A percentile compares a stretch with the other conserved stretches of the same genome.
Conservation (phyloP, 2,888 invertebrate species). For the Flexamia atlantica region DNA sequence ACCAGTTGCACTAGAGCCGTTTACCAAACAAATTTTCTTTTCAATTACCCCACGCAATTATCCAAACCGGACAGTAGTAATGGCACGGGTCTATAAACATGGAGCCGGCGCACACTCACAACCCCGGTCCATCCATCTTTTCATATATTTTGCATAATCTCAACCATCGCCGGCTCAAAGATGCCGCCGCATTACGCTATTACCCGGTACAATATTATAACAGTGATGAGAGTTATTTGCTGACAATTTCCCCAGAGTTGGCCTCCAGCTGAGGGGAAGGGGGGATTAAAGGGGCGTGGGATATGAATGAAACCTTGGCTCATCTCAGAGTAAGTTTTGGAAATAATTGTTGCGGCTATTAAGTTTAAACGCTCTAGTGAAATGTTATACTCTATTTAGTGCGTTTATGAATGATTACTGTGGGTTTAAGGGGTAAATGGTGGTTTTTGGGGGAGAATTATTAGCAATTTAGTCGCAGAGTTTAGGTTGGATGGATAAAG, state of each 20-base stretch:
- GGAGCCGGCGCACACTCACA: background rate
- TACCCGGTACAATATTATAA: slow-evolving; percentile 48
- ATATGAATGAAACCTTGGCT: slow-evolving; percentile 27
- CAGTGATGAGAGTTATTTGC: slow-evolving; percentile 37
- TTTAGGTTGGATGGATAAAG: too few relatives aligned
- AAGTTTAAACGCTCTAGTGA: background rate
- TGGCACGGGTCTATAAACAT: background rate
- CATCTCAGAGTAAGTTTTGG: background rate
- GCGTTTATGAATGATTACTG: background rate
- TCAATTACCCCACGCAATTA: slow-evolving; percentile 31
- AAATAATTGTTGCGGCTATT: background rate
- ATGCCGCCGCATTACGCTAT: background rate
- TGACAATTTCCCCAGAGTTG: slow-evolving; percentile 1
- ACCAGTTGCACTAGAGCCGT: background rate
- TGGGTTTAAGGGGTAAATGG: background rate
- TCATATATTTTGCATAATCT: slow-evolving; percentile 49
- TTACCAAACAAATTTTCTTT: slow-evolving; percentile 20
- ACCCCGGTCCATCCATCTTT: background rate
- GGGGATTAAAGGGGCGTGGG: slow-evolving; percentile 3
- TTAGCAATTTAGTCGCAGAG: too few relatives aligned
- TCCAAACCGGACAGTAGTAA: slow-evolving; percentile 12
- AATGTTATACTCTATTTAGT: slow-evolving; percentile 13
- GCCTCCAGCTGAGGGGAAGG: background rate
- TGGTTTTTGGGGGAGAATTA: too few relatives aligned
- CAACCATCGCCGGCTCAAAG: slow-evolving; percentile 22